These are phyloP conservation scores for Empidonax alnorum DNA, from an alignment of 2,113 vertebrate genomes.

Conservation along the genomic window DNA sequence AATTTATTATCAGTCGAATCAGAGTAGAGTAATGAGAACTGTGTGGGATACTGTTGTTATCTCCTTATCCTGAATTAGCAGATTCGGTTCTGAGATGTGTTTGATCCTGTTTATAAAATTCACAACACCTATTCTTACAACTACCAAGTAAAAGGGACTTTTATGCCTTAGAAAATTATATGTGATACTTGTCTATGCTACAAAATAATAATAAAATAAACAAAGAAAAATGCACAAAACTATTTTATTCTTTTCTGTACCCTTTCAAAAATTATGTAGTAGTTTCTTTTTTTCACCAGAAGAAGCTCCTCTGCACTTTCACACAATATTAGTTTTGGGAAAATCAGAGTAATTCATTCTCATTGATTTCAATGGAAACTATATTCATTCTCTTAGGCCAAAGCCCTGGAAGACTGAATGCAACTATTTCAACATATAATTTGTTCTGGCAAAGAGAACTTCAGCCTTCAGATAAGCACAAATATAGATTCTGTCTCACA, in stretches of 20 bases:
- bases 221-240: neutral
- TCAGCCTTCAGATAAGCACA: neutral
- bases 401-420: constrained; percentile 7
- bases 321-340: neutral
- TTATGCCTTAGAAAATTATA: neutral
- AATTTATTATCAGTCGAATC: neutral
- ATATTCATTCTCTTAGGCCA: neutral
- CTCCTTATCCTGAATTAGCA: neutral
- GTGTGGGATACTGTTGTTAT: neutral
- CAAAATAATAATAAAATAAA: neutral
- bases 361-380: neutral
- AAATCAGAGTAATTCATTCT: neutral
- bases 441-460: neutral
- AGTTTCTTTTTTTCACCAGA: neutral
- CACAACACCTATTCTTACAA: neutral
- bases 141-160: neutral
- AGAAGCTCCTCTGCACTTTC: neutral
- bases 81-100: neutral
- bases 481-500: neutral
- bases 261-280: neutral
- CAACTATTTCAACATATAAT: neutral
- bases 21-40: neutral
- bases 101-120: neutral
- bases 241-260: neutral
- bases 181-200: accelerated